Evolutionary conservation across 2,797 vertebrate species (phyloP).

Genomic region (Chelon labrosus): DNA sequence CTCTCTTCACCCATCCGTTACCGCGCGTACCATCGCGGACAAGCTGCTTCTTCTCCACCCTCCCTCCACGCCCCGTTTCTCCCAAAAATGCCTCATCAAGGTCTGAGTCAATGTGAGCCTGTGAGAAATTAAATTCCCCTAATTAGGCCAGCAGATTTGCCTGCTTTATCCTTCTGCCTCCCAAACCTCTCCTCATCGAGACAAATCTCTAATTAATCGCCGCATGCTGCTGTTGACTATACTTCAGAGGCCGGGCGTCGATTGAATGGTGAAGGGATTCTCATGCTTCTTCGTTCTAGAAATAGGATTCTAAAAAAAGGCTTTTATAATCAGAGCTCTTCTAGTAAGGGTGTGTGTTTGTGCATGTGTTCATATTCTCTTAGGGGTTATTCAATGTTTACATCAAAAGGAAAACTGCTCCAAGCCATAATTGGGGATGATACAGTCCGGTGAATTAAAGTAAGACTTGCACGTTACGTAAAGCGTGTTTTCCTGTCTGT

Average conservation of each 20-base stretch:
- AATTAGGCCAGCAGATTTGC: slow-evolving; percentile 82
- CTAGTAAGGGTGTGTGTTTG: background rate
- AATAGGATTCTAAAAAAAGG: slow-evolving; percentile 61
- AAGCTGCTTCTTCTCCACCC: slow-evolving; percentile 28
- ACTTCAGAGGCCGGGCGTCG: slow-evolving; percentile 68
- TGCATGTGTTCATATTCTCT: slow-evolving; percentile 36
- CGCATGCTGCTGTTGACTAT: slow-evolving; percentile 75
- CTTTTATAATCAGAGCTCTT: slow-evolving; percentile 58
- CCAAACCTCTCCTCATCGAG: slow-evolving; percentile 75
- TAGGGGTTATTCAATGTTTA: slow-evolving; percentile 50
- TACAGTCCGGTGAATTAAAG: slow-evolving; percentile 38
- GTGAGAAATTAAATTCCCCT: slow-evolving; percentile 82
- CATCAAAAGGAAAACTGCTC: slow-evolving; percentile 57
- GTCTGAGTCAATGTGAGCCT: slow-evolving; percentile 75
- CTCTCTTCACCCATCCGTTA: slow-evolving; percentile 48
- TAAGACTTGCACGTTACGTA: slow-evolving; percentile 17
- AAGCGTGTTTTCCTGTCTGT: slow-evolving; percentile 21
- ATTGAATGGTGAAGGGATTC: slow-evolving; percentile 58
- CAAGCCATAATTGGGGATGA: slow-evolving; percentile 40
- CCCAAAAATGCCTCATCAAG: slow-evolving; percentile 70
- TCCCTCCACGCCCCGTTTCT: slow-evolving; percentile 20
- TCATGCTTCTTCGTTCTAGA: slow-evolving; percentile 57
- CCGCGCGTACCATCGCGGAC: slow-evolving; percentile 49
- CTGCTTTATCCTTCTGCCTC: slow-evolving; percentile 73
- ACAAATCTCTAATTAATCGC: slow-evolving; percentile 83